These are phyloP conservation scores for Wiebesia pumilae DNA, from an alignment of 1,140 invertebrate genomes.

Conservation along the genomic window DNA sequence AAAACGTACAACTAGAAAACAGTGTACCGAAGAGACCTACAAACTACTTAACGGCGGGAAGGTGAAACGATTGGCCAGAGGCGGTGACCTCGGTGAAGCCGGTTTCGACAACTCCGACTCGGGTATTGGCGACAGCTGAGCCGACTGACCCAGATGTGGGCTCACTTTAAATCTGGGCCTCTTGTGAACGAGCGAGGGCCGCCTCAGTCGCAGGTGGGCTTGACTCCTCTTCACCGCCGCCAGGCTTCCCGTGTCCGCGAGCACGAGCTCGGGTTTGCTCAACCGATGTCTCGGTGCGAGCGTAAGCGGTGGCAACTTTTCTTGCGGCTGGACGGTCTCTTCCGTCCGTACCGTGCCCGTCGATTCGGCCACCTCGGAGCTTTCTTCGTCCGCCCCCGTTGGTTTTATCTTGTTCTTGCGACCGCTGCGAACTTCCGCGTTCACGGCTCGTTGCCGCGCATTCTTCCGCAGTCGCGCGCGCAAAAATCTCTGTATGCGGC, in stretches of 20 bases:
- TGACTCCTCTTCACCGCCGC: conserved; percentile 60
- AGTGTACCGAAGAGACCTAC: neutral
- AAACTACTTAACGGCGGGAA: conserved; percentile 62
- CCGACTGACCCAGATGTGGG: conserved; percentile 71
- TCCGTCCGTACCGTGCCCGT: neutral
- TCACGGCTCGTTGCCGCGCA: conserved; percentile 58
- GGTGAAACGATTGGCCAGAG: conserved; percentile 65
- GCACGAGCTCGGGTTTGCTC: conserved; percentile 62
- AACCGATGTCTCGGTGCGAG: conserved; percentile 73
- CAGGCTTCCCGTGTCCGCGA: conserved; percentile 54
- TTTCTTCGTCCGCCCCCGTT: neutral
- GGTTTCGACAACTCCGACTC: conserved; percentile 85
- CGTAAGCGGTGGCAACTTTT: conserved; percentile 71
- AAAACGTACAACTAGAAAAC: conserved; percentile 9
- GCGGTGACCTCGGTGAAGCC: conserved; percentile 78
- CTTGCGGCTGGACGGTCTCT: neutral
- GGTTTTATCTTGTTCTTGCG: conserved; percentile 64
- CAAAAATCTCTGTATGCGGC: conserved; percentile 67
- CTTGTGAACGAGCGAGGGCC: conserved; percentile 61
- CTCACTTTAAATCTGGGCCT: conserved; percentile 68
- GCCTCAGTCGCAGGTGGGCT: conserved; percentile 61
- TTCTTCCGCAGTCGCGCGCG: conserved; percentile 63
- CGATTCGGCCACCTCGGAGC: neutral
- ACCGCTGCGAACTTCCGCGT: conserved; percentile 44
- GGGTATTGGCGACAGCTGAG: conserved; percentile 81